Evolutionary conservation across 2,113 vertebrate species (phyloP), one percentile per base, ranked within the genome.

Genomic region (Corythornis madagascariensis): DNA sequence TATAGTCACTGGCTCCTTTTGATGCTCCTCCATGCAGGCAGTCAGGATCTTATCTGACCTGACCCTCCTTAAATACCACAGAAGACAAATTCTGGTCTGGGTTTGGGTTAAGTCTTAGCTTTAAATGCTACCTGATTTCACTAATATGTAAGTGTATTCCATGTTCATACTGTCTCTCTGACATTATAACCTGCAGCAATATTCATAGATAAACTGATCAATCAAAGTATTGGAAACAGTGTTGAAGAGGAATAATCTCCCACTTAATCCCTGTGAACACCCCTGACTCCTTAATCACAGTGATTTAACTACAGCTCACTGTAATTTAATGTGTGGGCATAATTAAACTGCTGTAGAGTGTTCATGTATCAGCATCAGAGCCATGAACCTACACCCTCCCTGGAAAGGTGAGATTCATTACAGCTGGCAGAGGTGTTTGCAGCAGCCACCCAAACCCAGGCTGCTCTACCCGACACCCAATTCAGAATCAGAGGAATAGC

Each of bases 401-500:
- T 48, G 74, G 61, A n/a, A 64, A 67, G 81, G 13, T 12, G 43
- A 55, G n/a, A 31, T 12, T 72, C 28, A 13, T 47, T 31, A 24
- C 0, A 20, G 61, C 64, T 45, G 53, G 59, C 55, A 80, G 69
- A 65, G 61, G 70, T 10, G 60, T 55, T 16, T 28, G 14, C 21
- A 4, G 55, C 40, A 83, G 70, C 61, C 79, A 33, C 67, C 59
- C 3, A 33, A 81, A 25, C 10, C 21, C 56, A 24, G 1, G 59
- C 16, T 8, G 20, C 35, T 10, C 0, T 1, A 2, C 45, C 47
- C 10, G 50, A 7, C 57, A 4, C 2, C 1, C 1, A 29, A 42
- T 11, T 21, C 18, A 18, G 53, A 11, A 10, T 6, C 28, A 20
- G 60, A 57, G 74, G 31, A 22, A 8, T 0, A 50, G 59, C 22